phyloP scores from a whole-genome alignment of 1,140 invertebrate species.

The Drosophila orosa region DNA sequence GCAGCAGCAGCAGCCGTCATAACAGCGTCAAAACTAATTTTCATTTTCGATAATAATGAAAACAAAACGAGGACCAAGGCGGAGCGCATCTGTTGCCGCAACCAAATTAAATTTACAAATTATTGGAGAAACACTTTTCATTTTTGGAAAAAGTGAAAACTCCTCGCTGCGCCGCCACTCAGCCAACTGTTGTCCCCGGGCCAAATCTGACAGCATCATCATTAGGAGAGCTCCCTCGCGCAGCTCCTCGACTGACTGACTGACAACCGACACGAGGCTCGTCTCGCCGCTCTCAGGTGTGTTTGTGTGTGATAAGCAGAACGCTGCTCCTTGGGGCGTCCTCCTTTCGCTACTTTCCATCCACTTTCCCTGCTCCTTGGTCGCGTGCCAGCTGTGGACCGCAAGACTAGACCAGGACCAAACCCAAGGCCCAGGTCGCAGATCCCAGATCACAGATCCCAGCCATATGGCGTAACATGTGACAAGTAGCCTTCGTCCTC shows the following conservation, averaged over 20 bases:
- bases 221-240: constrained; percentile 52
- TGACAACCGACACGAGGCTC: constrained; percentile 64
- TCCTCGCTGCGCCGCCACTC: constrained; percentile 37
- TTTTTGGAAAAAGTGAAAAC: constrained; percentile 68
- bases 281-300: constrained; percentile 23
- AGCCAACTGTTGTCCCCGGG: constrained; percentile 65
- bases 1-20: constrained; percentile 60
- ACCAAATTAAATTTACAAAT: constrained; percentile 71
- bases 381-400: constrained; percentile 64
- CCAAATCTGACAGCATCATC: constrained; percentile 78
- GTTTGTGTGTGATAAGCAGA: constrained; percentile 59
- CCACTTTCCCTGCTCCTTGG: constrained; percentile 54
- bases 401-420: constrained; percentile 42
- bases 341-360: constrained; percentile 55
- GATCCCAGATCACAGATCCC: constrained; percentile 25
- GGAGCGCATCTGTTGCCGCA: constrained; percentile 65
- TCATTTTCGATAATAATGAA: constrained; percentile 52
- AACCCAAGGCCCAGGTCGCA: background rate
- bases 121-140: constrained; percentile 76
- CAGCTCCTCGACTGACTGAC: constrained; percentile 58
- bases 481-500: constrained; percentile 49
- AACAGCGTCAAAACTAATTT: constrained; percentile 82
- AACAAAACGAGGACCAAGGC: constrained; percentile 42
- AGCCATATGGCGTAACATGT: constrained; percentile 68
- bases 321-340: constrained; percentile 69